Evolutionary conservation across 2,888 invertebrate genomes (phyloP).

Genomic region (Abrostola tripartita): DNA sequence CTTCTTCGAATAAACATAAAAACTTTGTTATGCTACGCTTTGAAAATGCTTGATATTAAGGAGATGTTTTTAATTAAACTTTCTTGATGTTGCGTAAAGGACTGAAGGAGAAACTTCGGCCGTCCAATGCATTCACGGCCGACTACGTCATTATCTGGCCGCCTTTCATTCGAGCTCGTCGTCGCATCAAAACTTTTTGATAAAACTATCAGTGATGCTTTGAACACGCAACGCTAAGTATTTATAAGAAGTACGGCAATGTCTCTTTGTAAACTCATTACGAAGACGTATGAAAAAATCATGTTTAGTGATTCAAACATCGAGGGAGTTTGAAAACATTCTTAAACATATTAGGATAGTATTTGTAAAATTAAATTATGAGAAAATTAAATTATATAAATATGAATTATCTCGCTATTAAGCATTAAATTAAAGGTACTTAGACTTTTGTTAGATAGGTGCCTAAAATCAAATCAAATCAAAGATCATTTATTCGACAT

Average conservation of each 20-base stretch:
- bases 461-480: too few species aligned
- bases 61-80: conserved; percentile 78
- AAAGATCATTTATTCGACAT: too few species aligned
- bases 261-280: neutral
- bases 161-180: conserved; percentile 48
- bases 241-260: conserved; percentile 1
- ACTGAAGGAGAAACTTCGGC: conserved; percentile 50
- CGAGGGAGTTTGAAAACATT: neutral
- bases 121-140: conserved; percentile 38
- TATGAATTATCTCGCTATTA: too few species aligned
- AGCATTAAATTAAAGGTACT: too few species aligned
- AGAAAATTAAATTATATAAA: too few species aligned
- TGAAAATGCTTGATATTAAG: conserved; percentile 64
- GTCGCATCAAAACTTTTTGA: conserved; percentile 33
- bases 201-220: conserved; percentile 32
- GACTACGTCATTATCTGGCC: conserved; percentile 29
- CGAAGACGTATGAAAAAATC: conserved; percentile 1
- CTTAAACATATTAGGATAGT: neutral
- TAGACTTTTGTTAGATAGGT: too few species aligned
- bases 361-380: too few species aligned
- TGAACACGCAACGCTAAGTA: conserved; percentile 19
- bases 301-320: too few species aligned
- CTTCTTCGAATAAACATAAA: conserved; percentile 67
- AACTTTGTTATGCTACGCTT: conserved; percentile 63
- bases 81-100: conserved; percentile 64